Evolutionary conservation across 2,797 vertebrate genomes (phyloP).

Genomic region (Phataginus tetradactyla): DNA sequence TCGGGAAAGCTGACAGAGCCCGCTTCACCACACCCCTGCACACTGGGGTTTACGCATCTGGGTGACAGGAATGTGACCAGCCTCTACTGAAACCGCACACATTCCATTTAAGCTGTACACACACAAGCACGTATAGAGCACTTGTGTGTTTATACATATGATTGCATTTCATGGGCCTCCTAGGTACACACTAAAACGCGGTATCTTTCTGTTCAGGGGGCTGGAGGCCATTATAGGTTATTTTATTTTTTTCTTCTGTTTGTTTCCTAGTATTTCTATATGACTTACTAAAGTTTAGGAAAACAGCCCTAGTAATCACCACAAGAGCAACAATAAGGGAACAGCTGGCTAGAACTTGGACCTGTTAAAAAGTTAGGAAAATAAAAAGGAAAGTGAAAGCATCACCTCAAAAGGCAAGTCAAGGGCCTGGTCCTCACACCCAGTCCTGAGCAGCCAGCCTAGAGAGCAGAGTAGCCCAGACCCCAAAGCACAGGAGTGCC

Average conservation of each 20-base stretch:
- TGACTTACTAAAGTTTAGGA: neutral
- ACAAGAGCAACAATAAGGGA: neutral
- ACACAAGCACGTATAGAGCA: neutral
- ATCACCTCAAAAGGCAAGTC: neutral
- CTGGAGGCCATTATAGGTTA: fast-evolving
- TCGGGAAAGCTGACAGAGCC: neutral
- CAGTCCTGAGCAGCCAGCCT: fast-evolving
- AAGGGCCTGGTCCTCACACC: neutral
- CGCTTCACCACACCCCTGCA: fast-evolving
- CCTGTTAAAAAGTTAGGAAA: neutral
- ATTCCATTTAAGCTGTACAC: too few relatives aligned
- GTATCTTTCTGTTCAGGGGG: neutral
- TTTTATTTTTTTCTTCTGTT: neutral
- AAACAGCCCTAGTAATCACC: neutral
- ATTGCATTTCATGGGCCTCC: neutral
- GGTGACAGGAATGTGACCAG: neutral
- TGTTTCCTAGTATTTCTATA: neutral
- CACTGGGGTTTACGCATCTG: neutral
- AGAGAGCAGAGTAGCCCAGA: fast-evolving
- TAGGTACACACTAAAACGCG: neutral
- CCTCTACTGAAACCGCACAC: neutral
- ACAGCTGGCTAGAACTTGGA: neutral
- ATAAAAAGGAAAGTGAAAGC: neutral
- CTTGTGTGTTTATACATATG: neutral
- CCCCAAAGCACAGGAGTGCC: neutral